These are phyloP conservation scores for Euthynnus affinis DNA, from an alignment of 2,797 vertebrate genomes.

Conservation along the genomic window DNA sequence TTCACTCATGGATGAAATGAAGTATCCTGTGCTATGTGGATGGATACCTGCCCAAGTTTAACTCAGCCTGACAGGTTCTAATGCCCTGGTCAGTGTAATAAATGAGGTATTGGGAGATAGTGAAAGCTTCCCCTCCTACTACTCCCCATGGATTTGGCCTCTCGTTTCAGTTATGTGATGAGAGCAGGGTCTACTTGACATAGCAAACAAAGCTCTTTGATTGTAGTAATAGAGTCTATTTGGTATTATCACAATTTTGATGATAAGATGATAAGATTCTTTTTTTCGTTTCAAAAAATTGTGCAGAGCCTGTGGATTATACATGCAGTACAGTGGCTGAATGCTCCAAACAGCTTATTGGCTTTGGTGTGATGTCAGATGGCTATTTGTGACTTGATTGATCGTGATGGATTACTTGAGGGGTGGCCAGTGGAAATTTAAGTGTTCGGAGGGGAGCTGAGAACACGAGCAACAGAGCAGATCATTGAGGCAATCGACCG, in stretches of 20 bases:
- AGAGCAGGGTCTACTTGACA: conserved; percentile 8
- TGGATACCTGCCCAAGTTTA: conserved; percentile 80
- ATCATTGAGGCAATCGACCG: conserved; percentile 75
- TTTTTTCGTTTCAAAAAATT: background rate
- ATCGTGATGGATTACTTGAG: conserved; percentile 73
- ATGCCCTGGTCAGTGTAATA: conserved; percentile 70
- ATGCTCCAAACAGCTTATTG: conserved; percentile 44
- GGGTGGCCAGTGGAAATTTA: conserved; percentile 63
- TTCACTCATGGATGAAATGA: conserved; percentile 86
- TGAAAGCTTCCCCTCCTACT: conserved; percentile 37
- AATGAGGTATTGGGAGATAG: conserved; percentile 65
- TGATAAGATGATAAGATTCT: no score
- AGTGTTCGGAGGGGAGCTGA: conserved; percentile 64
- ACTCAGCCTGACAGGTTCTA: conserved; percentile 75
- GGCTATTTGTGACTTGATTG: conserved; percentile 74
- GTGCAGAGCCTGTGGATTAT: background rate
- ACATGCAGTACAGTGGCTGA: conserved; percentile 23
- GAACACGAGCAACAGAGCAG: conserved; percentile 71
- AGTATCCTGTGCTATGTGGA: conserved; percentile 77
- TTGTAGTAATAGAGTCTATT: background rate
- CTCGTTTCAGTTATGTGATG: conserved; percentile 18
- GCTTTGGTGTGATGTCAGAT: conserved; percentile 54
- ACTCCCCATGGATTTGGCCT: conserved; percentile 41
- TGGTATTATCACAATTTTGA: background rate
- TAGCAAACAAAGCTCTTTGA: conserved; percentile 3